Percentiles rank a stretch among this genome's conserved stretches.
phyloP scores from a whole-genome alignment of 2,888 invertebrate genomes.

The Chaetoderma sp. region DNA sequence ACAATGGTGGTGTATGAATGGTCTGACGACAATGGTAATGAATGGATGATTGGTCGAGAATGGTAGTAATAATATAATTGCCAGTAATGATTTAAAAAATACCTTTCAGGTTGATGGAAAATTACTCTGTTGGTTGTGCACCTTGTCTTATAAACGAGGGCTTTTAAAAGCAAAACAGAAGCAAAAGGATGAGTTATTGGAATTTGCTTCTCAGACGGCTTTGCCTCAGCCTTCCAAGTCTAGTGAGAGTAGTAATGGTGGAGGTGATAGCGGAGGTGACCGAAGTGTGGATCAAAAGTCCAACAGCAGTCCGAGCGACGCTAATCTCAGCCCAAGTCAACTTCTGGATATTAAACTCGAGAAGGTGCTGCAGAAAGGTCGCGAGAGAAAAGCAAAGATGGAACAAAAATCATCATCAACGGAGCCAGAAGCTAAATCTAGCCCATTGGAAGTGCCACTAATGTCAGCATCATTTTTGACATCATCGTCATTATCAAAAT shows the following conservation, averaged over 20 bases:
- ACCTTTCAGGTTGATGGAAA: conserved; percentile 89
- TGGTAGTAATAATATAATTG: too few relatives aligned
- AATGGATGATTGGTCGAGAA: too few relatives aligned
- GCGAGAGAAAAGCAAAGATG: conserved; percentile 15
- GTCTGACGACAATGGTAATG: too few relatives aligned
- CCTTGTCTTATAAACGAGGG: conserved; percentile 90
- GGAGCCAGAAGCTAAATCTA: conserved; percentile 19
- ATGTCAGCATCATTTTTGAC: conserved; percentile 38
- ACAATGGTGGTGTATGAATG: too few relatives aligned
- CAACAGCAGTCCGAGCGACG: background rate
- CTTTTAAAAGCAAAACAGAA: conserved; percentile 82
- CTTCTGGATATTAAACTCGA: background rate
- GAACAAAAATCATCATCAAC: conserved; percentile 16
- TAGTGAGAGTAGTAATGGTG: background rate
- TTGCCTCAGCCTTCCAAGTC: background rate
- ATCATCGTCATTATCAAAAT: conserved; percentile 46
- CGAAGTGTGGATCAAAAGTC: background rate
- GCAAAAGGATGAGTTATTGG: conserved; percentile 49
- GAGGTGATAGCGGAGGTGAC: background rate
- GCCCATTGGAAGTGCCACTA: conserved; percentile 36
- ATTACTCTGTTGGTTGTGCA: conserved; percentile 94
- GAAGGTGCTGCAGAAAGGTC: background rate
- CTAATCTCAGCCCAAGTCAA: too few relatives aligned
- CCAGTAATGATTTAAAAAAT: too few relatives aligned
- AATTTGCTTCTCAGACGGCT: too few relatives aligned